Evolutionary conservation across 2,797 vertebrate species (phyloP).

Genomic region (Muscicapa striata): DNA sequence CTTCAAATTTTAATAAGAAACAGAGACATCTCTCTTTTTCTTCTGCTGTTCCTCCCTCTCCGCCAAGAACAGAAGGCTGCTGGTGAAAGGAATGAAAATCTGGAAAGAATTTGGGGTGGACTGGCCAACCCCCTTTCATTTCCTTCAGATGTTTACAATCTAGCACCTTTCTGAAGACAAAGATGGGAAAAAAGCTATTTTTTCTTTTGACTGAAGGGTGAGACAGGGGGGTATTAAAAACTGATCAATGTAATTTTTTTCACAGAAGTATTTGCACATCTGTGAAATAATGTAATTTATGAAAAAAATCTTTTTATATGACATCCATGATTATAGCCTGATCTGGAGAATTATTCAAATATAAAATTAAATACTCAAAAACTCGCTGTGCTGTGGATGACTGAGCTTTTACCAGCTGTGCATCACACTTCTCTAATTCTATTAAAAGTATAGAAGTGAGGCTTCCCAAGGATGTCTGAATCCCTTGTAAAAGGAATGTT

Average conservation of each 20-base stretch:
- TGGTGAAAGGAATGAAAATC: slow-evolving; percentile 81
- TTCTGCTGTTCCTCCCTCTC: slow-evolving; percentile 72
- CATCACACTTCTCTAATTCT: slow-evolving; percentile 74
- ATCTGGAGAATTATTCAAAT: slow-evolving; percentile 82
- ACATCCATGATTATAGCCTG: slow-evolving; percentile 82
- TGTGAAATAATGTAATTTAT: slow-evolving; percentile 81
- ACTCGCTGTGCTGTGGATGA: slow-evolving; percentile 74
- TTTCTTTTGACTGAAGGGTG: slow-evolving; percentile 81
- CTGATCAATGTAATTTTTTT: slow-evolving; percentile 83
- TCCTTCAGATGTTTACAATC: slow-evolving; percentile 86
- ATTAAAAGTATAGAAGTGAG: slow-evolving; percentile 69
- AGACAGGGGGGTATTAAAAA: slow-evolving; percentile 83
- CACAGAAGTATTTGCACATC: slow-evolving; percentile 82
- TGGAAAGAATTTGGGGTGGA: slow-evolving; percentile 84
- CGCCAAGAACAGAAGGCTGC: slow-evolving; percentile 76
- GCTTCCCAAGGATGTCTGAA: slow-evolving; percentile 56
- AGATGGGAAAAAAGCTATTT: slow-evolving; percentile 78
- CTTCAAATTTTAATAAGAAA: slow-evolving; percentile 79
- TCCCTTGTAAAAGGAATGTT: slow-evolving; percentile 42
- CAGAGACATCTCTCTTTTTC: slow-evolving; percentile 73
- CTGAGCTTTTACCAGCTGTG: slow-evolving; percentile 74
- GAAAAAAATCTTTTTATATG: slow-evolving; percentile 76
- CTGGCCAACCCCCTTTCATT: slow-evolving; percentile 81
- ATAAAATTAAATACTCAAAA: slow-evolving; percentile 81
- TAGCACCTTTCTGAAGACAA: slow-evolving; percentile 84